phyloP scores from a whole-genome alignment of 2,113 vertebrate species.

The Romanogobio albipinnatus region DNA sequence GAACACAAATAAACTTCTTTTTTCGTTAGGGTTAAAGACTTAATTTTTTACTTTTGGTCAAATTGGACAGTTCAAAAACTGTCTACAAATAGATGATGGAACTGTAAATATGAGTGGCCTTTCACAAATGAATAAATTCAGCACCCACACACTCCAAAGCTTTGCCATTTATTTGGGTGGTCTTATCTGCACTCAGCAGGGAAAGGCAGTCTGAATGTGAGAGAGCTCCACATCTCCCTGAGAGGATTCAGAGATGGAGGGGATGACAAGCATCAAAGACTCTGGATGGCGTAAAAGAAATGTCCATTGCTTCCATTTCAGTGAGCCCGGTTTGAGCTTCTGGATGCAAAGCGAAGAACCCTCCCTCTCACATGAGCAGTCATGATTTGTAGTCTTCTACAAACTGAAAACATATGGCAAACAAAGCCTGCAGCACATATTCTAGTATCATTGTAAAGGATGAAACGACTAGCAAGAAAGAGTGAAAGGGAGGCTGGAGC shows the following conservation, averaged over 20 bases:
- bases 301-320: slow-evolving; percentile 18
- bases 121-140: background rate
- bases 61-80: background rate
- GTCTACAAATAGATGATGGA: background rate
- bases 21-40: background rate
- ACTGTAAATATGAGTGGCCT: background rate
- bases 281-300: background rate
- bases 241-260: slow-evolving; percentile 17
- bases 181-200: slow-evolving; percentile 25
- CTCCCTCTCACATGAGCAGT: background rate
- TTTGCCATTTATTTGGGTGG: slow-evolving; percentile 27
- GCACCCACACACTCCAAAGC: background rate
- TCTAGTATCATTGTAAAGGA: background rate
- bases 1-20: too few relatives aligned
- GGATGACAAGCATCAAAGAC: slow-evolving; percentile 16
- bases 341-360: background rate
- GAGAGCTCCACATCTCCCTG: slow-evolving; percentile 15
- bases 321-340: background rate
- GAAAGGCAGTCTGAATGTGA: background rate
- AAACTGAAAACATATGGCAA: background rate
- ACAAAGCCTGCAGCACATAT: background rate
- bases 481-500: background rate
- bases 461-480: background rate
- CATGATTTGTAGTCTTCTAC: background rate
- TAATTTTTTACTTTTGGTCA: background rate